A percentile compares a stretch with the other conserved stretches of the same genome.
Conservation (phyloP, 2,113 vertebrate species). For the Gymnorhina tibicen region DNA sequence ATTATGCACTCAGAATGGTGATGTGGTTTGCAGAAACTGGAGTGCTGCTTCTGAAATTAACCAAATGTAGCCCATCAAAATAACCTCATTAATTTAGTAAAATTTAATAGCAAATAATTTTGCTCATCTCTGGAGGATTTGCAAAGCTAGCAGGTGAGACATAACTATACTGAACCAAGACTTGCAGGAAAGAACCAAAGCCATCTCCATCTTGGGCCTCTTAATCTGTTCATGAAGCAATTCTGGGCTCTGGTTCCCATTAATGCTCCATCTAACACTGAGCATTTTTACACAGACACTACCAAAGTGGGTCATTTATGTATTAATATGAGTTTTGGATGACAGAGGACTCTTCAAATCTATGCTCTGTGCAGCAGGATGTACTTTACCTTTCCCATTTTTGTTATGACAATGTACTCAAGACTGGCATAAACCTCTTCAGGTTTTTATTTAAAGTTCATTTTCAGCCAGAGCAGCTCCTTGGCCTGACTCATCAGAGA, state of each 20-base stretch:
- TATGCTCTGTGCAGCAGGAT: background rate
- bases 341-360: background rate
- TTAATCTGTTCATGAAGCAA: background rate
- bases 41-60: background rate
- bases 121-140: background rate
- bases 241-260: background rate
- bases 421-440: background rate
- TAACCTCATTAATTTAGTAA: constrained; percentile 20
- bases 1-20: background rate
- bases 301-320: background rate
- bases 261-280: background rate
- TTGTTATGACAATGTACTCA: background rate
- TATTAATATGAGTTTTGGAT: background rate
- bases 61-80: background rate
- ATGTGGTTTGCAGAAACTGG: background rate
- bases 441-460: background rate
- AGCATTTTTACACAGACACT: background rate
- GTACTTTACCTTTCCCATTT: background rate
- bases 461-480: background rate
- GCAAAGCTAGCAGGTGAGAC: background rate
- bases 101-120: constrained; percentile 18
- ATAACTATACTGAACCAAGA: background rate
- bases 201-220: background rate
- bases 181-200: background rate
- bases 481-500: background rate